Conservation (phyloP, 2,888 invertebrate genomes). For the Habrosyne pyritoides region DNA sequence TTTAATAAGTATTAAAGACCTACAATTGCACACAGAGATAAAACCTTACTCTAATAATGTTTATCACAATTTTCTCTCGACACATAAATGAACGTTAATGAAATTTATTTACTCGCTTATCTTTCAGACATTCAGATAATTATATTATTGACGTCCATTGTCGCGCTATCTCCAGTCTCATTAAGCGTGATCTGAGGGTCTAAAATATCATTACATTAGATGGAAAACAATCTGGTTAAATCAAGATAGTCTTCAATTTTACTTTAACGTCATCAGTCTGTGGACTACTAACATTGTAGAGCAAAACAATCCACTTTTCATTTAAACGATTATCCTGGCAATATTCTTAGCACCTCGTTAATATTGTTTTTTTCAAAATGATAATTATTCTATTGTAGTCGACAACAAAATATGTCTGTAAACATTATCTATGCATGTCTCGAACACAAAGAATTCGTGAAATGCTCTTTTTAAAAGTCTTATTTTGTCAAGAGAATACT, state of each 20-base stretch:
- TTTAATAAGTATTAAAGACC: no score
- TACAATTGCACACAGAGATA: not conserved
- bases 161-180: conserved; percentile 42
- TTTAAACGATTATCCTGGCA: no score
- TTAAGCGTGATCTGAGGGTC: conserved; percentile 41
- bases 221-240: not conserved
- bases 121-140: not conserved
- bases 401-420: not conserved
- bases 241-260: not conserved
- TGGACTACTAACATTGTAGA: no score
- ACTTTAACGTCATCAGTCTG: not conserved
- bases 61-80: not conserved
- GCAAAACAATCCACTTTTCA: no score
- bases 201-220: conserved; percentile 2
- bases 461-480: no score
- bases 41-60: not conserved
- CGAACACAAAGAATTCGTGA: not conserved
- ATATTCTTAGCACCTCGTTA: no score
- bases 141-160: conserved; percentile 24
- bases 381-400: not conserved
- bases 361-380: not conserved
- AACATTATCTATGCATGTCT: not conserved
- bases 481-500: no score
- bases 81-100: not conserved
- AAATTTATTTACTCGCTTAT: not conserved